Evolutionary conservation across 2,113 vertebrate genomes (phyloP).

Genomic region (Panthera tigris): DNA sequence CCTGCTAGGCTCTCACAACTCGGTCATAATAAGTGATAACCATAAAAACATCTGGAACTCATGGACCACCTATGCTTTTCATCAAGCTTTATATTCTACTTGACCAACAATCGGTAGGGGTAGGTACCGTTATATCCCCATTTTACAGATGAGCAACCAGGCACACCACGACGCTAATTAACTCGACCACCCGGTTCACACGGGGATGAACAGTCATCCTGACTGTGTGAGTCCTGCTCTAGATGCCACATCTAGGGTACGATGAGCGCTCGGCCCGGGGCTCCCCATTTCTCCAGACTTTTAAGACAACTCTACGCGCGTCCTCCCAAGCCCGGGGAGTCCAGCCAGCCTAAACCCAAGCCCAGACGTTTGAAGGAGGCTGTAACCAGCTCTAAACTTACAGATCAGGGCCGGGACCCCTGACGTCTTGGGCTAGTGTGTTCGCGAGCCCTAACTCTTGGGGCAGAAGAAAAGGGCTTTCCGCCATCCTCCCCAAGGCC

Average conservation of each 20-base stretch:
- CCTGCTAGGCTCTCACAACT: not conserved
- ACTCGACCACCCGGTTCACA: not conserved
- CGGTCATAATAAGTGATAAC: not conserved
- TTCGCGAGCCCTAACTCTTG: not conserved
- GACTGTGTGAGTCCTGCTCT: fast-evolving
- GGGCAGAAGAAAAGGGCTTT: not conserved
- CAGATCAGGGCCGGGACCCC: not conserved
- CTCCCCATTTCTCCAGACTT: not conserved
- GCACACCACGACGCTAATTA: not conserved
- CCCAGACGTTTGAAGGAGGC: not conserved
- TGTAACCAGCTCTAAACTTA: not conserved
- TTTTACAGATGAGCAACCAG: not conserved
- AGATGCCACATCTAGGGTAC: fast-evolving
- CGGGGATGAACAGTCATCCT: no score
- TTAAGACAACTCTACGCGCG: not conserved
- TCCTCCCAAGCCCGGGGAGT: not conserved
- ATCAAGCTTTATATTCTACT: not conserved
- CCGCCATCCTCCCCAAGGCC: not conserved
- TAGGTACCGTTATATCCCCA: fast-evolving
- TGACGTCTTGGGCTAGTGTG: no score
- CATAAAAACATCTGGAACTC: not conserved
- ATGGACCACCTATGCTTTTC: not conserved
- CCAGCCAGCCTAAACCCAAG: not conserved
- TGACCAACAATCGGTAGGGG: not conserved
- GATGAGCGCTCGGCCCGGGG: fast-evolving